A percentile compares a stretch with the other conserved stretches of the same genome.
Conservation (phyloP, 2,888 invertebrate genomes). For the Helleia helle region DNA sequence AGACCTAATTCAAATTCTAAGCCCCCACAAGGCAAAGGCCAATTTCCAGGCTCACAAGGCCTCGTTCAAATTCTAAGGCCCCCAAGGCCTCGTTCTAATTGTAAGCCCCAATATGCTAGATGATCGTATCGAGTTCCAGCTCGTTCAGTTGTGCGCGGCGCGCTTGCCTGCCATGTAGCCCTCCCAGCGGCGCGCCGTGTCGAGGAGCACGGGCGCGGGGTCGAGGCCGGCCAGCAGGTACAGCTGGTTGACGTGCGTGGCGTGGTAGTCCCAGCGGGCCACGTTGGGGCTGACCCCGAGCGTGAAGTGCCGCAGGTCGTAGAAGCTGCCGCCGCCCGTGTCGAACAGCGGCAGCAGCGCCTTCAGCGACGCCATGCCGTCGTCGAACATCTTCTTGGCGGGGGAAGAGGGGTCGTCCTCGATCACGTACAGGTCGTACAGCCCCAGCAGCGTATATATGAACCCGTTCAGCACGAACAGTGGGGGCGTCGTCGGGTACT, state of each 20-base stretch:
- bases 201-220: constrained; percentile 83
- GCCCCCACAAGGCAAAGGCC: no score
- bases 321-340: constrained; percentile 95
- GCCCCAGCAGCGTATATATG: constrained; percentile 95
- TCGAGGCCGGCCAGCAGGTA: constrained; percentile 91
- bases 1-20: no score
- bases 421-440: constrained; percentile 93
- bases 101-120: no score
- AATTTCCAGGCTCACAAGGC: no score
- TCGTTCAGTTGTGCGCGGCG: constrained; percentile 90
- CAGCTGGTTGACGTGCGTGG: constrained; percentile 97
- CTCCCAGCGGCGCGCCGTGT: constrained; percentile 93
- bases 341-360: constrained; percentile 92
- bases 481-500: constrained; percentile 96
- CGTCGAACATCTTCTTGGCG: constrained; percentile 84
- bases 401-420: constrained; percentile 81
- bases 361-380: constrained; percentile 91
- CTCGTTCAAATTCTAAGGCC: no score
- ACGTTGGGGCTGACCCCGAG: constrained; percentile 92
- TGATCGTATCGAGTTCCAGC: background rate
- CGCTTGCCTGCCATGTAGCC: constrained; percentile 96
- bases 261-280: constrained; percentile 99
- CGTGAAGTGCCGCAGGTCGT: constrained; percentile 96
- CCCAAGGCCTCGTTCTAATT: no score
- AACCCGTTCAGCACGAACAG: constrained; percentile 98